These are phyloP conservation scores for Crocuta crocuta DNA, from an alignment of 2,113 vertebrate species.

Conservation along the genomic window DNA sequence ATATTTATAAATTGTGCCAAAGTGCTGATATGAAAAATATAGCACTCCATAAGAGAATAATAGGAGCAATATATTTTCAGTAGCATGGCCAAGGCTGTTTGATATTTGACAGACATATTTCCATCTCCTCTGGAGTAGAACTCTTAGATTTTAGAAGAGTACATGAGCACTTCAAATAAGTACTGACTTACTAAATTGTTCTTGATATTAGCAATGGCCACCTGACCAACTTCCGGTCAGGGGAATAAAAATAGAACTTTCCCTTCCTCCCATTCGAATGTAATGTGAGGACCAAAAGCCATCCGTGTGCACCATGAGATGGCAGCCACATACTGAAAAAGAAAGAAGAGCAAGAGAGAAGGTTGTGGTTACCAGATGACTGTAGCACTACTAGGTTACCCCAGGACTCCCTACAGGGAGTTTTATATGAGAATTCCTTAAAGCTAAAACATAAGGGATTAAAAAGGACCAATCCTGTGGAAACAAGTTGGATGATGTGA, in stretches of 20 bases:
- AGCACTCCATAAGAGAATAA: neutral
- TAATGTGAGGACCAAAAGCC: neutral
- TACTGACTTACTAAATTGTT: neutral
- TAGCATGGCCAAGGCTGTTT: neutral
- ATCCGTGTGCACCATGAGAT: neutral
- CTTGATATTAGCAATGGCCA: neutral
- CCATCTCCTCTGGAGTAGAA: neutral
- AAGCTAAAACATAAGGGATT: neutral
- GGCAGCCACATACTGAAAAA: neutral
- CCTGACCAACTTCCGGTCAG: neutral
- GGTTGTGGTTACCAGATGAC: neutral
- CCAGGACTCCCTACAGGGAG: neutral
- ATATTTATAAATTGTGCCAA: neutral
- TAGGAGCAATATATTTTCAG: neutral
- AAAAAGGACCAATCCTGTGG: neutral
- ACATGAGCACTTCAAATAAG: neutral
- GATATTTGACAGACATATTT: neutral
- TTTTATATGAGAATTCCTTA: neutral
- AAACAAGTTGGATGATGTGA: neutral
- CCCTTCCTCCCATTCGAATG: neutral
- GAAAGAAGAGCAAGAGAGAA: neutral
- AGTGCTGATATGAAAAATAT: neutral
- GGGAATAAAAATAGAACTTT: neutral
- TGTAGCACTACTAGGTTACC: neutral
- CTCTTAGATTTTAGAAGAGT: neutral